Base-by-base conservation (phyloP, 2,797 vertebrate species). In the Spea hammondii region DNA sequence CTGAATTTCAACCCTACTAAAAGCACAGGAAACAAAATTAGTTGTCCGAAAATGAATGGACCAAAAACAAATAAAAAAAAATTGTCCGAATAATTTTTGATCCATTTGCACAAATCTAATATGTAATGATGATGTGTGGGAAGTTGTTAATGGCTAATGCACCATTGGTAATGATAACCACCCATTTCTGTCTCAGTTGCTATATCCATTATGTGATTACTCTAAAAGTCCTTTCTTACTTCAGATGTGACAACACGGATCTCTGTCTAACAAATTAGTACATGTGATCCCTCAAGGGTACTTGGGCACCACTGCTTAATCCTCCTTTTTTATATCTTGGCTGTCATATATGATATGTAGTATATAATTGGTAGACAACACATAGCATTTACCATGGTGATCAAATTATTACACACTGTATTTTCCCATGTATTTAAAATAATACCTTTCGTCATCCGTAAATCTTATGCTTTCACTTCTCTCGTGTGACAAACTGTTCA, bases 401-500 rank as follows among this genome's bases (percentile, higher is more conserved):
- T 5, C 13, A 13, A 13, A 59, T 3, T 32, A 32, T 32, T 32
- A 32, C 32, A 32, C 1, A 2, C 32, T 32, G 32, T 32, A 32
- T 4, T 62, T 32, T 32, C 59, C n/a, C 9, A 32, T 32, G 6
- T 32, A 32, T 62, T 32, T 62, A 32, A 32, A 62, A 17, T 62
- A 32, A 62, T 17, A 59, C 59, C n/a, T 17, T 32, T 62, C n/a
- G 1, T 17, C 59, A 62, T 62, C 59, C 14, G 59, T 62, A 17
- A 62, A 62, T 62, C 59, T 62, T 32, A 5, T 5, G 59, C 59
- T 14, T 62, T 62, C 59, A 4, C 59, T 32, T 5, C 59, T 62
- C 59, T 32, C 32, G 59, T 62, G 59, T 62, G 59, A 32, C 59
- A 45, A 59, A 66, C 44, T 64, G 67, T 48, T 59, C 69, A 78